Conservation (phyloP, 2,888 invertebrate genomes). For the Andrena marginata region DNA sequence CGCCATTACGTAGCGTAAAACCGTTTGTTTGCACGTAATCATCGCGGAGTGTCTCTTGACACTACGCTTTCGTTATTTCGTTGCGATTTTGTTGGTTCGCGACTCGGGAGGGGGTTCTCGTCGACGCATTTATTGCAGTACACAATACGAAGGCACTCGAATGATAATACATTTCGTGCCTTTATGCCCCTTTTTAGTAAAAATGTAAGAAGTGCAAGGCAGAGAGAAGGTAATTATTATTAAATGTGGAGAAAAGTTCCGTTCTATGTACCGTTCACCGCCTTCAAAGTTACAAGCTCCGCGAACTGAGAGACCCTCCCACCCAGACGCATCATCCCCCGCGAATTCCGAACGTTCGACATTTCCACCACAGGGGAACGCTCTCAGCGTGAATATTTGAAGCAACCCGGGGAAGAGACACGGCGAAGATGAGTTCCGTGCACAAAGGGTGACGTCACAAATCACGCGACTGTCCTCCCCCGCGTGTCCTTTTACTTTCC, state of each 20-base stretch:
- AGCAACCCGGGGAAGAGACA: not conserved
- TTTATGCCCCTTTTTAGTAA: too few relatives aligned
- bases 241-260: conserved; percentile 11
- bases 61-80: conserved; percentile 40
- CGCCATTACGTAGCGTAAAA: conserved; percentile 65
- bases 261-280: conserved; percentile 31
- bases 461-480: conserved; percentile 20
- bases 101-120: not conserved
- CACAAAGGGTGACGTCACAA: conserved; percentile 37
- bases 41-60: conserved; percentile 48
- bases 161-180: too few relatives aligned
- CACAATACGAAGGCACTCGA: too few relatives aligned
- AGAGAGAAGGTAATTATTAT: too few relatives aligned
- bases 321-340: not conserved
- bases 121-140: not conserved
- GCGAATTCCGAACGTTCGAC: not conserved
- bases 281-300: not conserved
- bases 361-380: conserved; percentile 10
- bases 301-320: conserved; percentile 10
- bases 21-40: conserved; percentile 58
- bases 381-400: conserved; percentile 31
- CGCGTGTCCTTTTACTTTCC: conserved; percentile 29
- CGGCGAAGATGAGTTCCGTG: conserved; percentile 13
- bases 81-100: not conserved
- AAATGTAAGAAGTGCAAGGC: too few relatives aligned